Percentiles rank a stretch among this genome's conserved stretches.
Conservation (phyloP, 1,140 invertebrate genomes). For the Scaptomyza montana region DNA sequence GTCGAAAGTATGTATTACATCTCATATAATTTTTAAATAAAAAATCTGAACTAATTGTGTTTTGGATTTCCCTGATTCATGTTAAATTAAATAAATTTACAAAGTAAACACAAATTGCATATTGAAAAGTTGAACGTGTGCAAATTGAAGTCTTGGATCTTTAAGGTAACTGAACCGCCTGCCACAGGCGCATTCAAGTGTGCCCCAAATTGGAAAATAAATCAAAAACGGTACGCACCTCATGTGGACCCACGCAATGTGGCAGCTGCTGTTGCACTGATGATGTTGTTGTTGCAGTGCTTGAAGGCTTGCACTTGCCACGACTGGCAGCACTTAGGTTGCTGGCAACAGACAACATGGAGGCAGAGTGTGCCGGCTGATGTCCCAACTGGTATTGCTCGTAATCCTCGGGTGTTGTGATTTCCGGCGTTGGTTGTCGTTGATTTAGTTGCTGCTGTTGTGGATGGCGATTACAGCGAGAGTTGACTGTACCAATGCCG, state of each 20-base stretch:
- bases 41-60: too few relatives aligned
- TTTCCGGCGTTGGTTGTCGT: conserved; percentile 47
- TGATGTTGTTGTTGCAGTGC: conserved; percentile 15
- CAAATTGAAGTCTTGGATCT: background rate
- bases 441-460: conserved; percentile 46
- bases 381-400: conserved; percentile 70
- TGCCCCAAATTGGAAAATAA: conserved; percentile 1
- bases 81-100: too few relatives aligned
- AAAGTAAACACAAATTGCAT: conserved; percentile 1
- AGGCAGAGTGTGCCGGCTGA: conserved; percentile 53
- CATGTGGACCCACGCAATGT: conserved; percentile 41
- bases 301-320: conserved; percentile 44
- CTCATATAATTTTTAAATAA: too few relatives aligned
- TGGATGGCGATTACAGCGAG: conserved; percentile 59
- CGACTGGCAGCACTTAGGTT: conserved; percentile 51
- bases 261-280: conserved; percentile 29
- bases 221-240: conserved; percentile 55
- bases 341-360: conserved; percentile 55
- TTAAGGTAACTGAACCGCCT: conserved; percentile 6
- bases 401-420: conserved; percentile 64
- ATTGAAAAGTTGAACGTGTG: background rate
- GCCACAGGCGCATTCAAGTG: background rate
- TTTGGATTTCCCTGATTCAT: too few relatives aligned
- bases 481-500: conserved; percentile 48
- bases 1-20: too few relatives aligned